Conservation (phyloP, 2,797 vertebrate genomes). For the Sciaenops ocellatus region DNA sequence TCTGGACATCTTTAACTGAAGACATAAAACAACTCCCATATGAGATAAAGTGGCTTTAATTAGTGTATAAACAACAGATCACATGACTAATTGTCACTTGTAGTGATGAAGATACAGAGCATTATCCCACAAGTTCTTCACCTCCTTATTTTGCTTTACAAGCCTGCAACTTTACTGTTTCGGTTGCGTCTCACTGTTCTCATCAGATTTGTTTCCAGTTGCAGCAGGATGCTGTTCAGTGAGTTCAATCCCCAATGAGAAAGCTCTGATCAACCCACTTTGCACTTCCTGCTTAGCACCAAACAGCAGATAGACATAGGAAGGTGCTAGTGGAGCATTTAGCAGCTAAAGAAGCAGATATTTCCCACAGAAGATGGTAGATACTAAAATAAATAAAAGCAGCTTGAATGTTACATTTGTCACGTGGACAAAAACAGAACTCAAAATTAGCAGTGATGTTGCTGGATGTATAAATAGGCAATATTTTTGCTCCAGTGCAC, state of each 20-base stretch:
- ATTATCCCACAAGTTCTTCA: not conserved
- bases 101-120: not conserved
- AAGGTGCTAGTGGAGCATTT: not conserved
- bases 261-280: not conserved
- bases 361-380: not conserved
- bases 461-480: not conserved
- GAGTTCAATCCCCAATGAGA: not conserved
- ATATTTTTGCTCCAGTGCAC: not conserved
- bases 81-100: not conserved
- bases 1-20: not conserved
- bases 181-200: not conserved
- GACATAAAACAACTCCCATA: not conserved
- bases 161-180: not conserved
- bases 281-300: too few species aligned
- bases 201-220: not conserved
- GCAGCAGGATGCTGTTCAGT: not conserved
- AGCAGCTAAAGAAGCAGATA: not conserved
- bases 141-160: not conserved
- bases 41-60: not conserved
- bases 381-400: constrained; percentile 11
- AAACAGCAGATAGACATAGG: not conserved
- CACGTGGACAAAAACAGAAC: not conserved
- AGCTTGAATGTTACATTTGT: not conserved
- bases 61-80: not conserved
- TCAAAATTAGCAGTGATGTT: not conserved